Percentiles rank a stretch among this genome's conserved stretches.
phyloP scores from a whole-genome alignment of 2,888 invertebrate species.

The Neria commutata region DNA sequence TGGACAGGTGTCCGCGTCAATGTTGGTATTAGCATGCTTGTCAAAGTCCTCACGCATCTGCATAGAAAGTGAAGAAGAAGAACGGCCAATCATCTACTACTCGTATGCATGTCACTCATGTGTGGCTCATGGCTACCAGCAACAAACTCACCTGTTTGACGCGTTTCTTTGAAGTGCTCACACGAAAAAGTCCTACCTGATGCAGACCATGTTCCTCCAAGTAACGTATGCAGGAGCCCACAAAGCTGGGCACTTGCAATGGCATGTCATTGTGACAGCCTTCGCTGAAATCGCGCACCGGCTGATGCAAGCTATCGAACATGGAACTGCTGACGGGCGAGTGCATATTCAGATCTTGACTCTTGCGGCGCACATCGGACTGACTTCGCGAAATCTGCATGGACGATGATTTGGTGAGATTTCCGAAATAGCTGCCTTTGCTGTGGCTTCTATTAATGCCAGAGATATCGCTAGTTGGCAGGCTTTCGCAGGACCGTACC shows the following conservation, averaged over 20 bases:
- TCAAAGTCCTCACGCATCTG: constrained; percentile 92
- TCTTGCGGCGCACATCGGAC: constrained; percentile 62
- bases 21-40: constrained; percentile 70
- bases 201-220: constrained; percentile 81
- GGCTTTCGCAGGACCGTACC: constrained; percentile 81
- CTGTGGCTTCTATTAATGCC: constrained; percentile 60
- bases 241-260: constrained; percentile 73
- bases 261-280: constrained; percentile 9
- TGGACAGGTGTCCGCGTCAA: constrained; percentile 83
- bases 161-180: constrained; percentile 90
- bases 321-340: too few relatives aligned
- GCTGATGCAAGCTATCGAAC: too few relatives aligned
- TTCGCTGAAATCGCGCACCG: constrained; percentile 26
- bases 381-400: constrained; percentile 64
- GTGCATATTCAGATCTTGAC: constrained; percentile 57
- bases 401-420: constrained; percentile 61
- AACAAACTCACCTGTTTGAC: constrained; percentile 76
- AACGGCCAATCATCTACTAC: too few relatives aligned
- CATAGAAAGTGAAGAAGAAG: constrained; percentile 30
- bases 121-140: not conserved
- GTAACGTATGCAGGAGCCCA: constrained; percentile 81
- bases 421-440: constrained; percentile 48
- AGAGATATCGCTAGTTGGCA: constrained; percentile 53
- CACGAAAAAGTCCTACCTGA: constrained; percentile 89
- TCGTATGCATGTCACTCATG: too few relatives aligned